A percentile compares a stretch with the other conserved stretches of the same genome.
Conservation (phyloP, 2,797 vertebrate species). For the Falco novaeseelandiae region DNA sequence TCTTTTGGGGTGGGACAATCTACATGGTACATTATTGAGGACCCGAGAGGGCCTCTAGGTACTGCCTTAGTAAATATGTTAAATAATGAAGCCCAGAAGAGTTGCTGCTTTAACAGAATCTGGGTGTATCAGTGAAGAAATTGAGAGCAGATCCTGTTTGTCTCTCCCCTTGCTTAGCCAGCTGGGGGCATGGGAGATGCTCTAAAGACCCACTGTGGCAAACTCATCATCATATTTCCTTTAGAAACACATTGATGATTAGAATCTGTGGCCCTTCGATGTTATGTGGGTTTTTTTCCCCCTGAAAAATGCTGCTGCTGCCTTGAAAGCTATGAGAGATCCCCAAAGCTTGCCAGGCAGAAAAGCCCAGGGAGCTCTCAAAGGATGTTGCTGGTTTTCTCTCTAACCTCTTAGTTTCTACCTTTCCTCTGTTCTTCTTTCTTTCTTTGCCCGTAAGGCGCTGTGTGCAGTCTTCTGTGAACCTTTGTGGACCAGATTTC, state of each 20-base stretch:
- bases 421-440: slow-evolving; percentile 55
- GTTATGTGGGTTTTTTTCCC: background rate
- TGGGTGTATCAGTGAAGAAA: background rate
- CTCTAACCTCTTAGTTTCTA: slow-evolving; percentile 40
- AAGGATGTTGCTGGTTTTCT: slow-evolving; percentile 55
- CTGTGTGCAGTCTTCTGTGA: slow-evolving; percentile 69
- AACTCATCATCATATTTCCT: background rate
- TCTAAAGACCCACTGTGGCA: background rate
- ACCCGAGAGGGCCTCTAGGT: background rate
- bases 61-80: background rate
- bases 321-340: slow-evolving; percentile 40
- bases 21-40: background rate
- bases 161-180: background rate
- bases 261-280: background rate
- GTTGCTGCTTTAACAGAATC: background rate
- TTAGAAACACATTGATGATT: background rate
- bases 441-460: slow-evolving; percentile 31
- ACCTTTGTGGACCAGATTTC: slow-evolving; percentile 63
- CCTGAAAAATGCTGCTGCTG: background rate
- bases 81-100: background rate
- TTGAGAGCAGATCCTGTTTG: background rate
- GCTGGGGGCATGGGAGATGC: background rate
- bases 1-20: background rate
- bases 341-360: slow-evolving; percentile 27
- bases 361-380: slow-evolving; percentile 50